These are phyloP conservation scores for Antitype chi DNA, from an alignment of 2,888 invertebrate genomes.

Conservation along the genomic window DNA sequence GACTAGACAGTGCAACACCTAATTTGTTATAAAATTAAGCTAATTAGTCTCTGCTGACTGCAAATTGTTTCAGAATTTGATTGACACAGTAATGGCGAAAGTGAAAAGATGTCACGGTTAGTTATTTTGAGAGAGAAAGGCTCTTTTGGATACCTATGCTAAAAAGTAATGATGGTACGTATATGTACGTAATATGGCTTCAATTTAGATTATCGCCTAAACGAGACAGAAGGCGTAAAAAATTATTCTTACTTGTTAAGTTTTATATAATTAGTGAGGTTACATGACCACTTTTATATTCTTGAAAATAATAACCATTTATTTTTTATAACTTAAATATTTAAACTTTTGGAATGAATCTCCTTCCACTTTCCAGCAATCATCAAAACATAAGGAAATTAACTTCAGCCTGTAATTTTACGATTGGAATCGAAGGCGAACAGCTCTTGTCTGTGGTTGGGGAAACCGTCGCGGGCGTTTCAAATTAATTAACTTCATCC, in stretches of 20 bases:
- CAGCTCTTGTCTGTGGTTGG: constrained; percentile 33
- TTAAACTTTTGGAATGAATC: constrained; percentile 10
- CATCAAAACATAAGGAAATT: constrained; percentile 61
- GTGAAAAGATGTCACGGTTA: constrained; percentile 87
- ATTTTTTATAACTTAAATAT: constrained; percentile 27
- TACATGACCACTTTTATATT: constrained; percentile 41
- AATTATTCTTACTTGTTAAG: constrained; percentile 50
- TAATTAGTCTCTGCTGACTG: constrained; percentile 84
- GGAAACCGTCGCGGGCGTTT: constrained; percentile 35
- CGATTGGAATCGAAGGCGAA: constrained; percentile 60
- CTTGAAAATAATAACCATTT: constrained; percentile 22
- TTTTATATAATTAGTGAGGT: constrained; percentile 58
- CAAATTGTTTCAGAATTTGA: constrained; percentile 84
- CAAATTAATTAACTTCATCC: constrained; percentile 34
- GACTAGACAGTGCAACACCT: constrained; percentile 65
- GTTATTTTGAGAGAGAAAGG: constrained; percentile 87
- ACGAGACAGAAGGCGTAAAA: constrained; percentile 53
- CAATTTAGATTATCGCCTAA: constrained; percentile 59
- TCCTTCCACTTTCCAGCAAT: constrained; percentile 42
- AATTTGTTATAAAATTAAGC: constrained; percentile 68
- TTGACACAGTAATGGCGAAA: constrained; percentile 86
- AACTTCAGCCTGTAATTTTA: constrained; percentile 58
- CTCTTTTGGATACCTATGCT: constrained; percentile 75
- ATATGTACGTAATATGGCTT: constrained; percentile 64
- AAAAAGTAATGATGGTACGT: constrained; percentile 67